phyloP scores from a whole-genome alignment of 1,140 invertebrate species.

The Whitmania pigra region DNA sequence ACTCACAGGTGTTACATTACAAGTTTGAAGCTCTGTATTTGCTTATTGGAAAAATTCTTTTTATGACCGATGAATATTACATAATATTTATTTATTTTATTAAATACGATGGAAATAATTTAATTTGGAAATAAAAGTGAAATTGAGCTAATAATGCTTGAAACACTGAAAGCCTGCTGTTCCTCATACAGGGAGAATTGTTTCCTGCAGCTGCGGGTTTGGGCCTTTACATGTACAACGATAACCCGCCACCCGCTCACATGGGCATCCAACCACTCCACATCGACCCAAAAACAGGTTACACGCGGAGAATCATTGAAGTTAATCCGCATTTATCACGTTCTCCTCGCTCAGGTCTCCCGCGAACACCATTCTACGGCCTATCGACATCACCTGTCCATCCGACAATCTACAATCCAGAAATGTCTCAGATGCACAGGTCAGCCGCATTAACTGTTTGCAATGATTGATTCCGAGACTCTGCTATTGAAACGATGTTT shows the following conservation, averaged over 20 bases:
- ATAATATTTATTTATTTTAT: too few species aligned
- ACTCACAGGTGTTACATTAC: too few species aligned
- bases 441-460: not conserved
- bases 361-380: slow-evolving; percentile 6
- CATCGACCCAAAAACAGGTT: slow-evolving; percentile 49
- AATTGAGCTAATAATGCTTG: too few species aligned
- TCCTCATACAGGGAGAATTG: slow-evolving; percentile 8
- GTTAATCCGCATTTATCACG: not conserved
- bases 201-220: slow-evolving; percentile 49
- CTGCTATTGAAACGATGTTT: too few species aligned
- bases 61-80: too few species aligned
- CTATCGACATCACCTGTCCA: not conserved
- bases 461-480: too few species aligned
- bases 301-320: not conserved
- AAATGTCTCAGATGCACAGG: slow-evolving; percentile 6
- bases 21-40: too few species aligned
- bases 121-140: too few species aligned
- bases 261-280: slow-evolving; percentile 91
- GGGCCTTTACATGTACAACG: slow-evolving; percentile 67
- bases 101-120: too few species aligned
- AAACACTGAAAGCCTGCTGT: too few species aligned
- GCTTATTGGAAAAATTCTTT: too few species aligned
- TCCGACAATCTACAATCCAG: slow-evolving; percentile 1
- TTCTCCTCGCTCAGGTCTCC: not conserved
- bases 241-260: slow-evolving; percentile 75